Conservation (phyloP, 2,113 vertebrate genomes). For the Ciconia maguari region DNA sequence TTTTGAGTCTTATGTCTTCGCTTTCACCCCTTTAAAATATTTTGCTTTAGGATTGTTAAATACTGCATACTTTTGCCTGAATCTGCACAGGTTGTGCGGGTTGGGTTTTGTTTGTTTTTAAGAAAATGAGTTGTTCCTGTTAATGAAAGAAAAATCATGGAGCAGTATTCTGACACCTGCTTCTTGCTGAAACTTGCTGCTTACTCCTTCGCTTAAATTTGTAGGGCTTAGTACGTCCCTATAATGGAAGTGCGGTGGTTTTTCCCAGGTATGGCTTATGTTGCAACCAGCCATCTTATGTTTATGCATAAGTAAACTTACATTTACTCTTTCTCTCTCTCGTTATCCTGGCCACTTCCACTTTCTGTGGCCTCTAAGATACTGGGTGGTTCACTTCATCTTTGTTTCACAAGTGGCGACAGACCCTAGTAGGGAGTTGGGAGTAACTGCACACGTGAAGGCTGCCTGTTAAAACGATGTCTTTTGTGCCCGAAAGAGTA, state of each 20-base stretch:
- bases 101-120: neutral
- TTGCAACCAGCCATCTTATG: neutral
- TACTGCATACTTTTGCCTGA: neutral
- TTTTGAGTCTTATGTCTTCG: neutral
- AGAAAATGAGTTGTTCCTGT: neutral
- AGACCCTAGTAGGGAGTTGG: neutral
- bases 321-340: neutral
- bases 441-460: fast-evolving
- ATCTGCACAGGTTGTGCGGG: neutral
- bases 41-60: neutral
- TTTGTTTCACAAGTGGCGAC: neutral
- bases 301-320: neutral
- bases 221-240: fast-evolving
- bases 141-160: neutral
- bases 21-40: neutral
- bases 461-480: fast-evolving
- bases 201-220: neutral
- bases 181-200: neutral
- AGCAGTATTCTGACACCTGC: neutral
- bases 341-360: neutral
- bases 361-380: neutral
- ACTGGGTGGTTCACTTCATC: neutral
- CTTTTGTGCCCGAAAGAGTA: neutral
- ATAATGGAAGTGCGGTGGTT: fast-evolving
- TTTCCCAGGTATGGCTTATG: neutral